A percentile compares a stretch with the other conserved stretches of the same genome.
Conservation (phyloP, 2,113 vertebrate species). For the Caloenas nicobarica region DNA sequence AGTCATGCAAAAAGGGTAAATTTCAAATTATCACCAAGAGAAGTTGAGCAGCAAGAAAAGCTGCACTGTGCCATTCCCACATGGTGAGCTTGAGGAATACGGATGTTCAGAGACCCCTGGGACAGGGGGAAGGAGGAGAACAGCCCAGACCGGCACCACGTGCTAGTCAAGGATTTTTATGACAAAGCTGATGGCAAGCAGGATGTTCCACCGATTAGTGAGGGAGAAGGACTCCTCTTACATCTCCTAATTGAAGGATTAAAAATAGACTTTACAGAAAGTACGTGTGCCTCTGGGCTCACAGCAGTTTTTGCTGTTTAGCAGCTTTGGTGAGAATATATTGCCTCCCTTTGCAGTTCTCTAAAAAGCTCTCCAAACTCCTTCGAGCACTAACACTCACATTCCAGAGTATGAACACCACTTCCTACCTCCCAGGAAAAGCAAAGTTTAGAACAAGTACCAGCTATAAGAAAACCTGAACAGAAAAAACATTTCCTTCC, state of each 20-base stretch:
- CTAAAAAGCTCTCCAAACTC: neutral
- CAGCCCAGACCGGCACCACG: neutral
- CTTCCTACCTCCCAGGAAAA: slow-evolving; percentile 20
- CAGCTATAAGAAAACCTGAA: neutral
- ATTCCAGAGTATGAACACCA: neutral
- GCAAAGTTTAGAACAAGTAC: neutral
- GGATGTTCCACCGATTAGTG: neutral
- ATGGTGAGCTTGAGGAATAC: neutral
- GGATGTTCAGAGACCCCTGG: neutral
- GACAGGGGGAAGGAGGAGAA: neutral
- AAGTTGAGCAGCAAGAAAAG: slow-evolving; percentile 18
- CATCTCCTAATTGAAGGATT: neutral
- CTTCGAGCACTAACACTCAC: neutral
- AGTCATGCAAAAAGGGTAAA: neutral
- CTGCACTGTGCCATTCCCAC: neutral
- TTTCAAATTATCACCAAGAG: neutral
- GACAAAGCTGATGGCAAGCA: neutral
- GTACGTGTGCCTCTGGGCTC: neutral
- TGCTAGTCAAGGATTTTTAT: neutral
- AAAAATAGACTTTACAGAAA: neutral
- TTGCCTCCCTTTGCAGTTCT: neutral
- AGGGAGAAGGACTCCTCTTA: neutral
- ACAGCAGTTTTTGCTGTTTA: neutral
- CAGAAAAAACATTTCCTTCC: neutral
- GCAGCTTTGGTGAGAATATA: neutral